Base-by-base conservation (phyloP, 2,888 invertebrate genomes). In the Ochlodes sylvanus region DNA sequence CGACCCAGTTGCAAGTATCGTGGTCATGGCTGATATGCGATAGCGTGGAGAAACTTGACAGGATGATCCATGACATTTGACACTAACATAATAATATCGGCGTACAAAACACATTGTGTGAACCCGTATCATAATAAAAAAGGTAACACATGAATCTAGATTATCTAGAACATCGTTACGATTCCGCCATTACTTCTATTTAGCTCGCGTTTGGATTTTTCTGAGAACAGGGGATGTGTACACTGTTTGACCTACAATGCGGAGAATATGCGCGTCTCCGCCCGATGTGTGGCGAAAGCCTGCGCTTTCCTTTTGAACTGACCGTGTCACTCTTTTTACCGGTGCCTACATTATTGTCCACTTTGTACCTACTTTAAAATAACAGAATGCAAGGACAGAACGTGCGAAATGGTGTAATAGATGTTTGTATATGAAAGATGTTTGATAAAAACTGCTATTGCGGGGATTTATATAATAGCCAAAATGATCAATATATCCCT, bases 261-360 rank as follows among this genome's bases (percentile, higher is more conserved):
- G 3, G 32, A 58, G 66, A 60, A 67, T 61, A 64, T 54, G 66
- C 58, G 58, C 41, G 65, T 14, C 56, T 12, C 34, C n/a, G 58
- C 21, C 65, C 34, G 58, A 42, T 54, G 60, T 72, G 76, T 75
- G 76, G 83, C 77, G 84, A 84, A 83, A 84, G 83, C 74, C 58
- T 58, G 66, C 34, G 79, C 83, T 82, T 85, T 83, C 80, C 55
- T 68, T 55, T 61, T 32, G 58, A 66, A 50, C 9, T 75, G 73
- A 75, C 75, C 73, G 73, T 71, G 75, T 75, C 73, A 73, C 69
- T 66, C 54, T 67, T 61, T 58, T 41, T 66, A 58, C 50, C 52
- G 42, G 42, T 54, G 19, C 42, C 32, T 42, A 54, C 65, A 60
- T 50, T 66, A 42, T 42, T 60, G 42, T 15, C 65, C 60, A 60